A percentile compares a stretch with the other conserved stretches of the same genome.
Evolutionary conservation across 2,113 vertebrate species (phyloP).

Genomic region (Clarias macrocephalus): DNA sequence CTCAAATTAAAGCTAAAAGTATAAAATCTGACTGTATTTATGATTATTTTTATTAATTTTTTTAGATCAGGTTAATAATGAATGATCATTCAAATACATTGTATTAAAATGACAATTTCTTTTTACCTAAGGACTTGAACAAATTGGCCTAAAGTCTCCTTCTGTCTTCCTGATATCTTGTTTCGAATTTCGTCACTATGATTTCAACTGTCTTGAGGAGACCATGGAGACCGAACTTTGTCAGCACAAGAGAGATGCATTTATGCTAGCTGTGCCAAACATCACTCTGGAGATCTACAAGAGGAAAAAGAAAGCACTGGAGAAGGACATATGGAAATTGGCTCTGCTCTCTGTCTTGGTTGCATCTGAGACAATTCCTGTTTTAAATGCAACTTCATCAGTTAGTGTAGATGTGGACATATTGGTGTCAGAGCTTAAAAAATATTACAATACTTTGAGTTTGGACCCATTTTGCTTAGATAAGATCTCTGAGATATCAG

Average conservation of each 20-base stretch:
- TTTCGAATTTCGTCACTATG: slow-evolving; percentile 44
- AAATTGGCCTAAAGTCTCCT: slow-evolving; percentile 47
- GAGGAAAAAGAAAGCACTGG: slow-evolving; percentile 65
- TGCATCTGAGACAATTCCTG: slow-evolving; percentile 64
- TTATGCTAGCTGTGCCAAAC: slow-evolving; percentile 60
- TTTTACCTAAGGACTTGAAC: slow-evolving; percentile 42
- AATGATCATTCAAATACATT: neutral
- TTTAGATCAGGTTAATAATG: neutral
- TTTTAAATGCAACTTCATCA: slow-evolving; percentile 52
- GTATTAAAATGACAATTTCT: neutral
- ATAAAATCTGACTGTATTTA: too few relatives aligned
- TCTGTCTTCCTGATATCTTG: slow-evolving; percentile 56
- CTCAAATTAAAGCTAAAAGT: too few relatives aligned
- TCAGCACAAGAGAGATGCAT: slow-evolving; percentile 50
- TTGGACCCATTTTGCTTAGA: slow-evolving; percentile 66
- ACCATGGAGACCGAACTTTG: slow-evolving; percentile 58
- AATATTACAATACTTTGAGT: slow-evolving; percentile 66
- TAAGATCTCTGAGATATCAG: slow-evolving; percentile 64
- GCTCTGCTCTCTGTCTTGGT: slow-evolving; percentile 60
- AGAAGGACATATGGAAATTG: slow-evolving; percentile 62
- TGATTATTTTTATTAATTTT: neutral
- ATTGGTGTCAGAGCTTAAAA: slow-evolving; percentile 56
- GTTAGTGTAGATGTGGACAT: slow-evolving; percentile 62
- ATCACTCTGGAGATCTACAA: slow-evolving; percentile 61
- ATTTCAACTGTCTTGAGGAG: slow-evolving; percentile 51